Evolutionary conservation across 2,113 vertebrate genomes (phyloP).

Genomic region (Coryphaenoides rupestris): DNA sequence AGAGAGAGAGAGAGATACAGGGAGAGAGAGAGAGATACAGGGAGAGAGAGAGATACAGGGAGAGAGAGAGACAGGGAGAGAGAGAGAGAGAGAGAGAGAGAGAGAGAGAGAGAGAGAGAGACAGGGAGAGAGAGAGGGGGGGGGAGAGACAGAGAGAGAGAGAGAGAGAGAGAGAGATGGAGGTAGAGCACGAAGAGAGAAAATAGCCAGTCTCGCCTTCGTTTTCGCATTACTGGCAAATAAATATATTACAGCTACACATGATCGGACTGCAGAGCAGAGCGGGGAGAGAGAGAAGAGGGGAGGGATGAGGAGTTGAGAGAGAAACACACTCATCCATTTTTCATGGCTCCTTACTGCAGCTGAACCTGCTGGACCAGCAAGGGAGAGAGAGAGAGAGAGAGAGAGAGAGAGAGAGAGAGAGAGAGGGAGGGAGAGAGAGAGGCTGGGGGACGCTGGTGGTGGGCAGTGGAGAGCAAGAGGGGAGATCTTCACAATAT

Average conservation of each 20-base stretch:
- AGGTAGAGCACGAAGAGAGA: neutral
- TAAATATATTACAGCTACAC: constrained; percentile 48
- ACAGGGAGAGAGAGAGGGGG: no score
- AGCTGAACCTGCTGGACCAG: constrained; percentile 39
- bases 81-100: no score
- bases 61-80: neutral
- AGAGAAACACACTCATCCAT: constrained; percentile 53
- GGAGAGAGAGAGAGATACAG: no score
- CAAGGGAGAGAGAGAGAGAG: constrained; percentile 13
- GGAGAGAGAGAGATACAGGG: no score
- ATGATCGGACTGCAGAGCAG: constrained; percentile 44
- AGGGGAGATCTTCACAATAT: constrained; percentile 1
- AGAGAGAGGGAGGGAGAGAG: constrained; percentile 3
- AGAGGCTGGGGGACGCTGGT: neutral
- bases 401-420: constrained; percentile 7
- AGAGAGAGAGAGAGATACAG: no score
- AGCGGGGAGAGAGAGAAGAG: constrained; percentile 14
- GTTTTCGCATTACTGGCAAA: constrained; percentile 38
- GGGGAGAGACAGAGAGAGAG: no score
- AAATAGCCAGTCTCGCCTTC: constrained; percentile 25
- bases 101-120: no score
- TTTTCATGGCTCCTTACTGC: constrained; percentile 52
- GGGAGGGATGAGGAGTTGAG: constrained; percentile 26
- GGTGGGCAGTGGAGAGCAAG: neutral
- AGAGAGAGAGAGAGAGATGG: no score